Conservation (phyloP, 35 echinoderm and acorn worm genomes). For the Eucidaris tribuloides region DNA sequence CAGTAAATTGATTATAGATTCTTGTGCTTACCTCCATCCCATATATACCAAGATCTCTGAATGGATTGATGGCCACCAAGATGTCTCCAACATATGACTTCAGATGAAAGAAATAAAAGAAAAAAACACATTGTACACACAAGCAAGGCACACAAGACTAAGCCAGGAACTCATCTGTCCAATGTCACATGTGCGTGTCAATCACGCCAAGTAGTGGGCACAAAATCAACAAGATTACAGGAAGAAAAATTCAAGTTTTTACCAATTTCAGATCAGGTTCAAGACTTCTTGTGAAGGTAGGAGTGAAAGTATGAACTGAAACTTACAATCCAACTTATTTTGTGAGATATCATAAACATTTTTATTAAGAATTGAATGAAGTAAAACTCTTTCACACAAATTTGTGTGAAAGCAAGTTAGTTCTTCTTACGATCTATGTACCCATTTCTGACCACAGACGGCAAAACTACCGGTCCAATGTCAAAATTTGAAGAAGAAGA, state of each 20-base stretch:
- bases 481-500: no score
- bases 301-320: background rate
- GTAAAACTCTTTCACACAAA: no score
- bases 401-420: background rate
- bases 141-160: background rate
- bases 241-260: background rate
- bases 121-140: no score
- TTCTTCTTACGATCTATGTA: background rate
- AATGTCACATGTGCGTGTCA: background rate
- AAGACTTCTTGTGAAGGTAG: no score
- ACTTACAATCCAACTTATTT: background rate
- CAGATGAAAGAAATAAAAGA: no score
- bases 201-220: background rate
- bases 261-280: no score
- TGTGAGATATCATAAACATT: background rate
- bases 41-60: slow-evolving; percentile 87
- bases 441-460: no score
- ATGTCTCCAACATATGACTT: slow-evolving; percentile 98
- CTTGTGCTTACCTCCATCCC: slow-evolving; percentile 51
- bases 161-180: background rate
- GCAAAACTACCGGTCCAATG: no score
- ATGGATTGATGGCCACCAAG: slow-evolving; percentile 92
- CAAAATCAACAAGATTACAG: background rate
- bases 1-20: background rate
- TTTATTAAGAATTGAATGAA: background rate